phyloP scores from a whole-genome alignment of 2,888 invertebrate genomes.

The Caenorhabditis imperialis region DNA sequence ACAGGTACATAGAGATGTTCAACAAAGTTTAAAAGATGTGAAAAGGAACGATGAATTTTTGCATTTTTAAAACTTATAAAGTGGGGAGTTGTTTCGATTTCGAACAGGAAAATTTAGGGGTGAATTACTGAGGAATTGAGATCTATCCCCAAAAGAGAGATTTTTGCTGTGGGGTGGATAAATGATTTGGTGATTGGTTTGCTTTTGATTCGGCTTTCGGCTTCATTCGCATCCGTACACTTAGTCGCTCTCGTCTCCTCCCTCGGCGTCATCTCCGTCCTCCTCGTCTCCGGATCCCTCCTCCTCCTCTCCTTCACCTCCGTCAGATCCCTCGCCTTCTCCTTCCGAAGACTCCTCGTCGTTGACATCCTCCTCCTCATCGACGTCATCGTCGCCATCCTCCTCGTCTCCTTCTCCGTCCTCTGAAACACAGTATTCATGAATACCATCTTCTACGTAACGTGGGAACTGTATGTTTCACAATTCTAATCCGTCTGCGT shows the following conservation, averaged over 20 bases:
- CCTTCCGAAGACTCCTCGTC: conserved; percentile 64
- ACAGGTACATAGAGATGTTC: conserved; percentile 56
- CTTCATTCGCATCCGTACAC: conserved; percentile 8
- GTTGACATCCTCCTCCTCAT: conserved; percentile 67
- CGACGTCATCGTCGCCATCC: conserved; percentile 63
- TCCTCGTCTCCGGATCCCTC: conserved; percentile 59
- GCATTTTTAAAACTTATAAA: conserved; percentile 53
- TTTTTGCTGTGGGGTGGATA: conserved; percentile 28
- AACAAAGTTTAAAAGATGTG: conserved; percentile 23
- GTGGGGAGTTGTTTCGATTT: conserved; percentile 29
- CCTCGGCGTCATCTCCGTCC: conserved; percentile 60
- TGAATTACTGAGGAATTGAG: conserved; percentile 52
- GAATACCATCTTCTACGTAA: too few relatives aligned
- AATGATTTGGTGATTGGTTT: neutral
- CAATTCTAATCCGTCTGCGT: conserved; percentile 6
- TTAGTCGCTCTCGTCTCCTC: conserved; percentile 63
- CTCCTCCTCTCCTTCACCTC: conserved; percentile 56
- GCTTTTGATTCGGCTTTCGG: conserved; percentile 9
- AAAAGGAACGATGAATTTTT: conserved; percentile 19
- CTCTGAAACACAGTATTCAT: too few relatives aligned
- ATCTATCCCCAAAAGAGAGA: conserved; percentile 52
- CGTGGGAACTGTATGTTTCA: too few relatives aligned
- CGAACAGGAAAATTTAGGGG: conserved; percentile 17
- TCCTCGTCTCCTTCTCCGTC: conserved; percentile 60
- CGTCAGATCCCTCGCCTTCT: conserved; percentile 59